phyloP scores from a whole-genome alignment of 2,113 vertebrate species.

The Corapipo altera region DNA sequence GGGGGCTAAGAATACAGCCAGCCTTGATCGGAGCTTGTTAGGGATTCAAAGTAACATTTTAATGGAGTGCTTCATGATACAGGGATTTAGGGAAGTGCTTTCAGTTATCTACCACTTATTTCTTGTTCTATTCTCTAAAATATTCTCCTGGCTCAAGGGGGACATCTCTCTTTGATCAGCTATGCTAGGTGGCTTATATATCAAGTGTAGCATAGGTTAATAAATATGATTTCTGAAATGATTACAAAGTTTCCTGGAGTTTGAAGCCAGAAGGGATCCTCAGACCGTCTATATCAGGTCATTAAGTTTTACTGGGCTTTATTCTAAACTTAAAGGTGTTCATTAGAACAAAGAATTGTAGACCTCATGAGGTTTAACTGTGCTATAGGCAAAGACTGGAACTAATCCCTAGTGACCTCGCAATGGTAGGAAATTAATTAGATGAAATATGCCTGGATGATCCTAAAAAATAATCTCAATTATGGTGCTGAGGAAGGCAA shows the following conservation, averaged over 20 bases:
- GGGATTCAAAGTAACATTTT: not conserved
- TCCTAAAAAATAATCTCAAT: not conserved
- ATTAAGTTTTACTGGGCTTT: conserved; percentile 34
- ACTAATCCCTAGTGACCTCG: conserved; percentile 6
- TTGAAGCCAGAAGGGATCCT: conserved; percentile 17
- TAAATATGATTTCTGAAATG: conserved; percentile 52
- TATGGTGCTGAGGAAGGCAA: not conserved
- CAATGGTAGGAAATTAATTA: conserved; percentile 40
- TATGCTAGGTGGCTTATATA: conserved; percentile 13
- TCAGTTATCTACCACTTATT: conserved; percentile 30
- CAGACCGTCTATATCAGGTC: not conserved
- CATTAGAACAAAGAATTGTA: conserved; percentile 38
- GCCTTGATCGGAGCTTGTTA: not conserved
- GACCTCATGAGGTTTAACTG: conserved; percentile 21
- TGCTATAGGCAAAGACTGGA: conserved; percentile 37
- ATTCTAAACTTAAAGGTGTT: conserved; percentile 52
- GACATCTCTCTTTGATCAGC: conserved; percentile 39
- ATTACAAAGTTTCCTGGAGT: conserved; percentile 16
- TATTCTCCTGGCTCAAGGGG: not conserved
- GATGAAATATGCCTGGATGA: conserved; percentile 23
- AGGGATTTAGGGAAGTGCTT: not conserved
- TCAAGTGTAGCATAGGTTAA: conserved; percentile 13
- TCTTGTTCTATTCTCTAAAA: conserved; percentile 16
- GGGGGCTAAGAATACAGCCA: not conserved
- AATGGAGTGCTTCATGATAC: not conserved